phyloP scores from a whole-genome alignment of 1,140 invertebrate genomes.

The Amphibalanus amphitrite region DNA sequence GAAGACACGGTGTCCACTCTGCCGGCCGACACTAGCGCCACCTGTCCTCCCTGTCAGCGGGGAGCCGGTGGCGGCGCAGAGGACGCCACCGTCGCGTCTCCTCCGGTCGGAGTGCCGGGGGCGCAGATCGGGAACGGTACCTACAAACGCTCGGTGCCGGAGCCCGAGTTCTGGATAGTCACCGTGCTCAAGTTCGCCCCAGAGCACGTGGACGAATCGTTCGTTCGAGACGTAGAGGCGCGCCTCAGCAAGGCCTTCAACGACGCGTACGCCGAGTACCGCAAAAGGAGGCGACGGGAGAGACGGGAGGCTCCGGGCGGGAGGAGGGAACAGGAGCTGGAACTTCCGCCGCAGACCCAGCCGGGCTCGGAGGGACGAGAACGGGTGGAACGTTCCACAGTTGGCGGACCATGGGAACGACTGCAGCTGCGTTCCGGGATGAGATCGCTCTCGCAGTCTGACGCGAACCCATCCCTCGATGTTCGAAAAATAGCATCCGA shows the following conservation, averaged over 20 bases:
- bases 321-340: neutral
- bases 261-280: neutral
- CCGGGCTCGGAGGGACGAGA: no score
- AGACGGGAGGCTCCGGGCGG: no score
- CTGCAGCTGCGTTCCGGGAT: no score
- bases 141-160: neutral
- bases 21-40: neutral
- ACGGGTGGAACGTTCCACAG: no score
- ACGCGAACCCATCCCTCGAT: no score
- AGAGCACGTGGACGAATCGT: neutral
- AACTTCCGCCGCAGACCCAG: no score
- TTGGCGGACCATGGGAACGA: no score
- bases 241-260: neutral
- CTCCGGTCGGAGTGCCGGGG: neutral
- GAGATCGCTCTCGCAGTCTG: no score
- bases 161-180: neutral
- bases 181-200: neutral
- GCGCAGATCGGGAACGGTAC: neutral
- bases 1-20: neutral
- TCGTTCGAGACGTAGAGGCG: neutral
- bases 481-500: no score
- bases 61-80: neutral
- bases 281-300: no score
- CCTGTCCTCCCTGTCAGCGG: neutral
- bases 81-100: neutral